Conservation (phyloP, 2,797 vertebrate genomes). For the Philypnodon macrostomus region DNA sequence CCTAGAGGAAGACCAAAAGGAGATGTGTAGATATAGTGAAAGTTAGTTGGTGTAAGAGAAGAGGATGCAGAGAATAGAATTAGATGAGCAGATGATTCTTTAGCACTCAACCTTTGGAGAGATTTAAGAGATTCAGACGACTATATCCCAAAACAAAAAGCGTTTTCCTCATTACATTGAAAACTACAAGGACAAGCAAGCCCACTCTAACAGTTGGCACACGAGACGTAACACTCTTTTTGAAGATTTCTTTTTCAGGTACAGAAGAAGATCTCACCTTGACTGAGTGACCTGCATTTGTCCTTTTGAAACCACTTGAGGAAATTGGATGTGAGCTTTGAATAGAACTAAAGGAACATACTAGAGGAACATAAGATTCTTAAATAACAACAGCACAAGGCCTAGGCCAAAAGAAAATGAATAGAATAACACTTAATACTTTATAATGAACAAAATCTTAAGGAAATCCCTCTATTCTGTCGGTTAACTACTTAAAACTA, state of each 20-base stretch:
- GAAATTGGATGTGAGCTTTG: constrained; percentile 38
- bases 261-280: constrained; percentile 27
- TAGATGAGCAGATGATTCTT: too few species aligned
- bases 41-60: too few species aligned
- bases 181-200: not conserved
- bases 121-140: not conserved
- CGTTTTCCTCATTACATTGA: not conserved
- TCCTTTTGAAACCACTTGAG: constrained; percentile 33
- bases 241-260: not conserved
- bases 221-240: not conserved
- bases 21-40: too few species aligned
- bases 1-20: too few species aligned
- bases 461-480: too few species aligned
- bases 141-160: not conserved
- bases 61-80: too few species aligned
- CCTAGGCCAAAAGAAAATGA: constrained; percentile 6
- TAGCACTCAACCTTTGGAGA: not conserved
- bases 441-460: too few species aligned
- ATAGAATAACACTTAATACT: too few species aligned
- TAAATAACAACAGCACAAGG: not conserved
- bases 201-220: not conserved
- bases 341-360: constrained; percentile 17
- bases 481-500: too few species aligned
- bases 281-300: constrained; percentile 21
- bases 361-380: not conserved